Evolutionary conservation across 2,797 vertebrate species (phyloP), one percentile per base, ranked within the genome.

Genomic region (Aldrovandia affinis): DNA sequence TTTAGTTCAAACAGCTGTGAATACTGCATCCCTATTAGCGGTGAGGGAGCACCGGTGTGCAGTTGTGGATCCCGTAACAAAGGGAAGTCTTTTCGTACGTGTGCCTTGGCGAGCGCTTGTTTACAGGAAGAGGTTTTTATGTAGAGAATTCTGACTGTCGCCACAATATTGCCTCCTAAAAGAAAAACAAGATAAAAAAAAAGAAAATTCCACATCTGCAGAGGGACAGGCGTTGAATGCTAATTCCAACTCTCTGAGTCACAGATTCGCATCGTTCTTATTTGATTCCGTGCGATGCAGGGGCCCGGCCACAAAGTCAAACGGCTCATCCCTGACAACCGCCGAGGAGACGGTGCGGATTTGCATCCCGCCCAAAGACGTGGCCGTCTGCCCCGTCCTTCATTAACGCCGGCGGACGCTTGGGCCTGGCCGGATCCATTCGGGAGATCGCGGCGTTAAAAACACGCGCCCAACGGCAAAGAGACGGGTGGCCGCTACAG

Each of bases 271-370:
- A n/a, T 77, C 6, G 47, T 47, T 73, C 2, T 77, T 77, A 44
- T 25, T 47, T n/a, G 68, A 70, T 70, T 36, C 68, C 18, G 25
- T 47, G 42, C n/a, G 39, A 77, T 3, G 73, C 73, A 77, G 42
- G 73, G 42, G n/a, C n/a, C 42, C 42, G 42, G 73, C n/a, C 73
- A 77, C 73, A 77, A 77, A 77, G 73, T 77, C 73, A 77, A 77
- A 47, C 3, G 42, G 39, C 30, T 47, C 73, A 25, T 77, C 42
- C 73, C 73, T 47, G 73, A 47, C 73, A 77, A 47, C 36, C 73
- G 6, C 22, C 10, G 73, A 44, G 73, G 39, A 77, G 18, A 77
- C n/a, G 47, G n/a, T n/a, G 73, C 10, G 22, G 20, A 77, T 77
- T 77, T 77, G 42, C 73, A 47, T 77, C 47, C 42, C 33, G 47